These are phyloP conservation scores for Gymnorhina tibicen DNA, from an alignment of 2,113 vertebrate genomes.

Conservation along the genomic window DNA sequence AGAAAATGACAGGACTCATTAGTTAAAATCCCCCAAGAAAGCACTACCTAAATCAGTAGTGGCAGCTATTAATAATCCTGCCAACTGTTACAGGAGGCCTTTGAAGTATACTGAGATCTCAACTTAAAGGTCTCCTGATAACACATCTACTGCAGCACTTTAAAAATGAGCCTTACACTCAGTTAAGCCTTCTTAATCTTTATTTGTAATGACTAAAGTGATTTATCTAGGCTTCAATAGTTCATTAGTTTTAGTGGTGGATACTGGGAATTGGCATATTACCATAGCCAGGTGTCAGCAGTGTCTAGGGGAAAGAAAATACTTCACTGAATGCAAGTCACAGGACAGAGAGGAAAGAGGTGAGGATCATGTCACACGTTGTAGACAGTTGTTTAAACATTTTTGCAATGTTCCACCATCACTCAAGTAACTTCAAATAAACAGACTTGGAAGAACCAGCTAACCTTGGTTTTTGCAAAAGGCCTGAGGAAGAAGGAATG, in stretches of 20 bases:
- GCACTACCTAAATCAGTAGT: not conserved
- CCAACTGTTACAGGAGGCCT: not conserved
- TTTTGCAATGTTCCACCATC: not conserved
- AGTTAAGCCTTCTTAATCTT: constrained; percentile 33
- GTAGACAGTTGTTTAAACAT: not conserved
- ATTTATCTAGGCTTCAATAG: constrained; percentile 7
- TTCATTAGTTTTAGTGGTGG: not conserved
- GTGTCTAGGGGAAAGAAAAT: not conserved
- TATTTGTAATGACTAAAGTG: not conserved
- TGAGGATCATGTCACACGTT: not conserved
- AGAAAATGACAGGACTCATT: not conserved
- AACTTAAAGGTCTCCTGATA: not conserved
- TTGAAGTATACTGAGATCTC: not conserved
- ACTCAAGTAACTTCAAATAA: not conserved
- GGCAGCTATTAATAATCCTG: constrained; percentile 17
- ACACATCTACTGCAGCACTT: not conserved
- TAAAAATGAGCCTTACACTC: not conserved
- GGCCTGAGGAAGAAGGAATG: not conserved
- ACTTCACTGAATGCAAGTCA: not conserved
- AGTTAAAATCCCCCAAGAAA: not conserved
- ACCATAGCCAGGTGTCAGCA: not conserved
- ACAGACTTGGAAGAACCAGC: not conserved
- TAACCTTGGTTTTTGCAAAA: not conserved
- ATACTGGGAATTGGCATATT: not conserved
- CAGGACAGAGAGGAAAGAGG: not conserved